Percentiles rank a stretch among this genome's conserved stretches.
Conservation (phyloP, 2,888 invertebrate genomes). For the Acanthopleura granulata region DNA sequence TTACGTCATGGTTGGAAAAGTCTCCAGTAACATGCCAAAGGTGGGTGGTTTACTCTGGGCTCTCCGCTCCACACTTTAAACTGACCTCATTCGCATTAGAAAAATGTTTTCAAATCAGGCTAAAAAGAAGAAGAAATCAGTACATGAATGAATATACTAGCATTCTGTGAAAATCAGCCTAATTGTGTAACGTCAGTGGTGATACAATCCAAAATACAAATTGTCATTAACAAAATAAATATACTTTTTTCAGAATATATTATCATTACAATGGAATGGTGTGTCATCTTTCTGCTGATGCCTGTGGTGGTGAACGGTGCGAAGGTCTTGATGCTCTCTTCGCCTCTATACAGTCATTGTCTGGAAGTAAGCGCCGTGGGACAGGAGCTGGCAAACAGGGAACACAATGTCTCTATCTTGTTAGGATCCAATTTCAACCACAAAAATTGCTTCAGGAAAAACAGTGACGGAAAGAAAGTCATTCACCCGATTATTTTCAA, state of each 20-base stretch:
- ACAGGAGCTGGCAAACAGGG: slow-evolving; percentile 21
- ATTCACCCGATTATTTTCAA: not conserved
- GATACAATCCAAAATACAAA: not conserved
- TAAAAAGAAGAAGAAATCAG: too few relatives aligned
- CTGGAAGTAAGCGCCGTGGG: slow-evolving; percentile 13
- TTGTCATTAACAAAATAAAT: not conserved
- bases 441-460: not conserved
- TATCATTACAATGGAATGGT: not conserved
- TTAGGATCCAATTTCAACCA: not conserved
- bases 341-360: slow-evolving; percentile 19
- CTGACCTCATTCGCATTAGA: too few relatives aligned
- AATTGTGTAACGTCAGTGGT: too few relatives aligned
- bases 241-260: not conserved
- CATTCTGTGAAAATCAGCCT: too few relatives aligned
- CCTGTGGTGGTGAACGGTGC: not conserved
- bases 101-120: too few relatives aligned
- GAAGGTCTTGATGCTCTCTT: slow-evolving; percentile 18
- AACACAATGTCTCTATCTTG: slow-evolving; percentile 23
- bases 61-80: too few relatives aligned
- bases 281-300: not conserved
- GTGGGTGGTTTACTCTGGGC: too few relatives aligned
- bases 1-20: too few relatives aligned
- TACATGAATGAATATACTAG: too few relatives aligned
- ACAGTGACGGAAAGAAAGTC: not conserved
- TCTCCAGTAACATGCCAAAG: too few relatives aligned